Conservation (phyloP, 2,113 vertebrate species). For the Psilopsiagon aymara region DNA sequence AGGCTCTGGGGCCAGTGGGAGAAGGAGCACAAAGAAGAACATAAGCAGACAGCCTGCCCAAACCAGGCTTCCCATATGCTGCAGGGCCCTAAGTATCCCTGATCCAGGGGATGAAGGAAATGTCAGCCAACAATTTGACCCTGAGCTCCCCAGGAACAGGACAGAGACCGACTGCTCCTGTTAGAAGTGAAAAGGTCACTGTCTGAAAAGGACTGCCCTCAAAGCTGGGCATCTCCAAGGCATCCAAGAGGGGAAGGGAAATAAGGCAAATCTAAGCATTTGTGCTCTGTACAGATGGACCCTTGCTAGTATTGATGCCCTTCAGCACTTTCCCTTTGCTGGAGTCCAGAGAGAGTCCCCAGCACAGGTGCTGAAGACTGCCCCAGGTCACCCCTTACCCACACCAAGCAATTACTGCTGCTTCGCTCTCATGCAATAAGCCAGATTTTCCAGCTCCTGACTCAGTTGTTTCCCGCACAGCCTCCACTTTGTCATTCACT, state of each 20-base stretch:
- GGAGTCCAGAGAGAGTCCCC: not conserved
- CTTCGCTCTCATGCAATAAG: accelerated
- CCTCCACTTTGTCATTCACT: not conserved
- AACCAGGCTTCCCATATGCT: not conserved
- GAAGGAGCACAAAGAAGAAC: not conserved
- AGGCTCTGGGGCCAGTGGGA: not conserved
- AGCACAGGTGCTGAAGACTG: not conserved
- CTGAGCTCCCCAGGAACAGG: not conserved
- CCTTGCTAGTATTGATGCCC: not conserved
- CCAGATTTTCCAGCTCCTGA: not conserved
- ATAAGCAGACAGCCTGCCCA: not conserved
- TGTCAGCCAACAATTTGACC: not conserved
- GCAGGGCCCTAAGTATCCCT: not conserved
- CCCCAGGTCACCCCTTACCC: not conserved
- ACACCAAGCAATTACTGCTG: not conserved
- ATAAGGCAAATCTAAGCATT: not conserved
- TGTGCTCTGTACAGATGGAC: not conserved
- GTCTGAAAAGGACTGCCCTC: not conserved
- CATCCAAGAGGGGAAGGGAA: not conserved
- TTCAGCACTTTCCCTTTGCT: not conserved
- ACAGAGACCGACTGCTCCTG: not conserved
- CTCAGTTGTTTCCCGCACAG: not conserved
- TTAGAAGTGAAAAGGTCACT: not conserved
- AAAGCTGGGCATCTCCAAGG: not conserved
- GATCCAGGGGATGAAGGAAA: not conserved